These are phyloP conservation scores for Myrmecophaga tridactyla DNA, from an alignment of 2,113 vertebrate genomes.

Conservation along the genomic window DNA sequence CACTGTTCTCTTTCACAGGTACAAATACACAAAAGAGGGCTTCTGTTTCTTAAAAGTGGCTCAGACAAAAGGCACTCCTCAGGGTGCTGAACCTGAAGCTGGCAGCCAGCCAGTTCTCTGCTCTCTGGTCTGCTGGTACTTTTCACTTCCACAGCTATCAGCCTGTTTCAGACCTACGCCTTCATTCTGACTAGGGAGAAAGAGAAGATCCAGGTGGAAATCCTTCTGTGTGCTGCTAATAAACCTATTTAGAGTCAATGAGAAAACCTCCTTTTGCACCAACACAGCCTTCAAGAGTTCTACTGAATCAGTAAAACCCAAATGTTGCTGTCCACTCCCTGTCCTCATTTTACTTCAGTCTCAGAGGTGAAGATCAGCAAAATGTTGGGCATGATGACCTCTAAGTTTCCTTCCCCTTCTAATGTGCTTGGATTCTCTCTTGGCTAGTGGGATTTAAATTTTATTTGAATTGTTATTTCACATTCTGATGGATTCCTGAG, in stretches of 20 bases:
- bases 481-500: slow-evolving; percentile 33
- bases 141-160: slow-evolving; percentile 61
- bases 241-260: slow-evolving; percentile 71
- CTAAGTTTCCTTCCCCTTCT: slow-evolving; percentile 32
- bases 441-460: slow-evolving; percentile 29
- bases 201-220: slow-evolving; percentile 67
- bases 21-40: slow-evolving; percentile 50
- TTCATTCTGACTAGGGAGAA: slow-evolving; percentile 60
- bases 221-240: slow-evolving; percentile 63
- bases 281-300: slow-evolving; percentile 58
- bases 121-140: background rate
- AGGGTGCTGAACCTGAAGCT: slow-evolving; percentile 19
- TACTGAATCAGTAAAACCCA: slow-evolving; percentile 65
- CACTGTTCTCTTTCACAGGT: slow-evolving; percentile 30
- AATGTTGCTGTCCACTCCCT: slow-evolving; percentile 34
- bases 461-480: slow-evolving; percentile 34
- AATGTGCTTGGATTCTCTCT: slow-evolving; percentile 3
- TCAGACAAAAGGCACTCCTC: slow-evolving; percentile 49
- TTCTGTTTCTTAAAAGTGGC: slow-evolving; percentile 60
- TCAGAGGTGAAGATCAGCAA: slow-evolving; percentile 16
- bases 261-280: slow-evolving; percentile 67
- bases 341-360: slow-evolving; percentile 58
- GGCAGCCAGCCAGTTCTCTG: slow-evolving; percentile 20
- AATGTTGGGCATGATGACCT: slow-evolving; percentile 42
- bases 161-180: slow-evolving; percentile 55